phyloP scores from a whole-genome alignment of 2,888 invertebrate species.

The Andrena haemorrhoa region DNA sequence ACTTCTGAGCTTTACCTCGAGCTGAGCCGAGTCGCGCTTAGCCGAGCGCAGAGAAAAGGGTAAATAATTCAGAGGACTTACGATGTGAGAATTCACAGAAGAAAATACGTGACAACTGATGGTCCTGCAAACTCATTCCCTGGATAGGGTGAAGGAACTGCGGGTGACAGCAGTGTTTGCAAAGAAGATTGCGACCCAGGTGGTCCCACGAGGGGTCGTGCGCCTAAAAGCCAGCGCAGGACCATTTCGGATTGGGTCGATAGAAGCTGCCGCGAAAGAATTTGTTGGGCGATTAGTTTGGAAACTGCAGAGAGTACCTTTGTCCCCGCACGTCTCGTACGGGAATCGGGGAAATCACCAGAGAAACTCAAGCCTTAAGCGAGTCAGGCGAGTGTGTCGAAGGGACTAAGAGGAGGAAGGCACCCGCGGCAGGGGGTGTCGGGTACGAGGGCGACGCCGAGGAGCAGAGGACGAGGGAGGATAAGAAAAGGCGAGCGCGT shows the following conservation, averaged over 20 bases:
- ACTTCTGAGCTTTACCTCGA: not conserved
- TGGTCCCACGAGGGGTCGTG: too few species aligned
- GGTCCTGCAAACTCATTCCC: not conserved
- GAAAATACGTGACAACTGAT: not conserved
- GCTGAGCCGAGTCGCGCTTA: too few species aligned
- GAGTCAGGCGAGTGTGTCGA: constrained; percentile 28
- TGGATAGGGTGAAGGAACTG: not conserved
- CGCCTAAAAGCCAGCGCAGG: not conserved
- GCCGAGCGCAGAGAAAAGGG: not conserved
- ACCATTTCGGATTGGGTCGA: not conserved
- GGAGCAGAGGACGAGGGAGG: constrained; percentile 32
- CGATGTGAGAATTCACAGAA: not conserved
- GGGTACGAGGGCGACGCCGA: not conserved
- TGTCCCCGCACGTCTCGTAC: not conserved
- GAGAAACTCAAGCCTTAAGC: constrained; percentile 28
- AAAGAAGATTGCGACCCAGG: not conserved
- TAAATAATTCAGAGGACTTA: not conserved
- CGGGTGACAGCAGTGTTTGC: not conserved
- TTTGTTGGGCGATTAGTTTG: constrained; percentile 41
- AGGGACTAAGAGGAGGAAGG: constrained; percentile 44
- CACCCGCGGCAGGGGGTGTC: not conserved
- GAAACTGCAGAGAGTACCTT: constrained; percentile 12
- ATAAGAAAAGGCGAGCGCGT: constrained; percentile 67
- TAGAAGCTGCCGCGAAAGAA: constrained; percentile 30
- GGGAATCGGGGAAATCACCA: not conserved